Conservation (phyloP, 2,797 vertebrate genomes). For the Pangasius larnaudii region DNA sequence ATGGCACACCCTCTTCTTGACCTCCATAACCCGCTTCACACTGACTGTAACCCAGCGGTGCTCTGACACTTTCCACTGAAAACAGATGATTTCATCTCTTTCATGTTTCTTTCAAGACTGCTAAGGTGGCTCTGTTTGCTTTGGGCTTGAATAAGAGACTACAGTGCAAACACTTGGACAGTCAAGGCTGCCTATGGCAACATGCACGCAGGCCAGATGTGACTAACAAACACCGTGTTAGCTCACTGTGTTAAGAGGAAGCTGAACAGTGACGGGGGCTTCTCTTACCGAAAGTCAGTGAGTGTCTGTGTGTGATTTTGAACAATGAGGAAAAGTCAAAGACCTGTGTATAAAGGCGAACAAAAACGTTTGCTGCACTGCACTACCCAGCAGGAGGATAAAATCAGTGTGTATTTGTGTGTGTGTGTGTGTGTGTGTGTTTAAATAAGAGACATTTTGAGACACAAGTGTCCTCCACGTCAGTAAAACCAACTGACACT, state of each 20-base stretch:
- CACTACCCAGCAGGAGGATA: conserved; percentile 26
- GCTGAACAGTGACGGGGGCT: conserved; percentile 31
- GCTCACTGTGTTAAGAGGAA: conserved; percentile 27
- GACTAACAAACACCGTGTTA: not conserved
- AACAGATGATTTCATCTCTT: conserved; percentile 28
- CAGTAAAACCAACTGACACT: conserved; percentile 13
- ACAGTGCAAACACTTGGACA: conserved; percentile 34
- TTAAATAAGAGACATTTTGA: not conserved
- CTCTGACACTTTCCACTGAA: not conserved
- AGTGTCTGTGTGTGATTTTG: not conserved
- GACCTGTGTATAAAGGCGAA: conserved; percentile 17
- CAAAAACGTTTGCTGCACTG: not conserved
- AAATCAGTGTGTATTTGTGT: conserved; percentile 10
- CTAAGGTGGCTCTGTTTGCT: conserved; percentile 37
- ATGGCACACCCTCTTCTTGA: not conserved
- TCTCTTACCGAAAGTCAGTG: conserved; percentile 54
- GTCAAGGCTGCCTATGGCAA: conserved; percentile 1
- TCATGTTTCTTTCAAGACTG: conserved; percentile 28
- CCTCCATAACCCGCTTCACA: not conserved
- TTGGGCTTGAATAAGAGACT: conserved; percentile 16
- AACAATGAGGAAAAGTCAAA: conserved; percentile 21
- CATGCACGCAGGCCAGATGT: not conserved
- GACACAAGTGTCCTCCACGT: not conserved
- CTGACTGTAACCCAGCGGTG: not conserved
- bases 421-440: conserved; percentile 8